Base-by-base conservation (phyloP, 2,888 invertebrate species). In the Lepidochrysops patricia region DNA sequence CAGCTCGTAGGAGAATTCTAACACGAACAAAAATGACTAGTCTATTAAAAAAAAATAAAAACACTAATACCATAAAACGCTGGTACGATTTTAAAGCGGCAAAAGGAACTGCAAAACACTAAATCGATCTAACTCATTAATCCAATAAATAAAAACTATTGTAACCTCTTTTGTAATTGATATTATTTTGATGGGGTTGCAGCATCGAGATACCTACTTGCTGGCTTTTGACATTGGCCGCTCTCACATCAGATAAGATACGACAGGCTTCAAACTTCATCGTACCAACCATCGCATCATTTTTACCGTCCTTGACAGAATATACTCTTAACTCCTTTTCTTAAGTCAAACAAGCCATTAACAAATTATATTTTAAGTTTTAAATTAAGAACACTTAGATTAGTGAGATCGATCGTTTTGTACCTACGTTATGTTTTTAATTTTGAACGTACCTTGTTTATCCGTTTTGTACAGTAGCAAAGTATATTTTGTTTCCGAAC, bases 221-320 rank as follows among this genome's bases (percentile, higher is more conserved):
- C 90, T 82, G 90, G 90, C 82, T 90, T 90, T 89, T 90, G 90
- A 90, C 90, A 88, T 79, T 84, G 86, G 84, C 86, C 82, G 79
- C 79, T 77, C 72, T 71, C 74, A 73, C 76, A 74, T 74, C 86
- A 83, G 82, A 69, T 88, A 85, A 82, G 85, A 86, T 84, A 82
- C 84, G 82, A 77, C 79, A 82, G 87, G 76, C 76, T 73, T 68
- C 84, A 74, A 69, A 76, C 80, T 74, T 76, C 85, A 72, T 76
- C 85, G 79, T 88, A 82, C 80, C 84, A 73, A 65, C 80, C 83
- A 68, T 69, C 82, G 81, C 88, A 85, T 69, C 87, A 87, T 71
- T 82, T 77, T 80, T 83, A 80, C 82, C 85, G 85, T 84, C 87
- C 85, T 79, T 85, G 79, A 81, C 69, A 66, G 60, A 70, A n/a